phyloP scores from a whole-genome alignment of 2,888 invertebrate genomes.

The Tachina fera region DNA sequence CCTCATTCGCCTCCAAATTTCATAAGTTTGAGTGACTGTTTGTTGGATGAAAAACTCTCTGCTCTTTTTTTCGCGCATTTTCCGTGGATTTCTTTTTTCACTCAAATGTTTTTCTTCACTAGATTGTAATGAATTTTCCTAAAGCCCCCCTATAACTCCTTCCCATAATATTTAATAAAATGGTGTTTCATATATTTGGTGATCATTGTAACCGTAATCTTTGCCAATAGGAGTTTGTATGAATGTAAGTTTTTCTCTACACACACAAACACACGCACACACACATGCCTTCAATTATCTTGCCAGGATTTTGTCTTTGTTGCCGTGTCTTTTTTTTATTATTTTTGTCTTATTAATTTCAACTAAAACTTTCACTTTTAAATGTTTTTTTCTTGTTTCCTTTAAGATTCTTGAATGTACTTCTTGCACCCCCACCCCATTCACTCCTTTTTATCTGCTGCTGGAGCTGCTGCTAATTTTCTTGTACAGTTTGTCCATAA shows the following conservation, averaged over 20 bases:
- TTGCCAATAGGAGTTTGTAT: neutral
- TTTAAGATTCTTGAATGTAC: neutral
- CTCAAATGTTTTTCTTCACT: slow-evolving; percentile 55
- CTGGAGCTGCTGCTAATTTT: slow-evolving; percentile 29
- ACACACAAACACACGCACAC: neutral
- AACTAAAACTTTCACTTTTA: slow-evolving; percentile 70
- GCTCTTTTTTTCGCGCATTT: slow-evolving; percentile 63
- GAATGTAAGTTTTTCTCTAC: neutral
- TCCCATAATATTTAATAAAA: neutral
- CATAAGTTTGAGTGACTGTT: slow-evolving; percentile 39
- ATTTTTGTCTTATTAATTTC: slow-evolving; percentile 1
- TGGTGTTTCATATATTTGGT: slow-evolving; percentile 15
- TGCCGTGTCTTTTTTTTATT: neutral
- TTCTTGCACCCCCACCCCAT: neutral
- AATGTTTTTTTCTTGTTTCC: slow-evolving; percentile 34
- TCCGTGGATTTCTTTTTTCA: slow-evolving; percentile 53
- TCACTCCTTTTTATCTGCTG: slow-evolving; percentile 28
- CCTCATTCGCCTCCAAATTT: slow-evolving; percentile 13
- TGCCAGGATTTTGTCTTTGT: slow-evolving; percentile 2
- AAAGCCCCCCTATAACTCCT: neutral
- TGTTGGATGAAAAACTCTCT: slow-evolving; percentile 8
- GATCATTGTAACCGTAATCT: slow-evolving; percentile 45
- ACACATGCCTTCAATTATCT: slow-evolving; percentile 35
- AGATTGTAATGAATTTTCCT: slow-evolving; percentile 11
- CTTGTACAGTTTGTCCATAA: slow-evolving; percentile 60